Percentiles rank a stretch among this genome's conserved stretches.
Evolutionary conservation across 2,888 invertebrate species (phyloP).

Genomic region (Troglohyphantes excavatus): DNA sequence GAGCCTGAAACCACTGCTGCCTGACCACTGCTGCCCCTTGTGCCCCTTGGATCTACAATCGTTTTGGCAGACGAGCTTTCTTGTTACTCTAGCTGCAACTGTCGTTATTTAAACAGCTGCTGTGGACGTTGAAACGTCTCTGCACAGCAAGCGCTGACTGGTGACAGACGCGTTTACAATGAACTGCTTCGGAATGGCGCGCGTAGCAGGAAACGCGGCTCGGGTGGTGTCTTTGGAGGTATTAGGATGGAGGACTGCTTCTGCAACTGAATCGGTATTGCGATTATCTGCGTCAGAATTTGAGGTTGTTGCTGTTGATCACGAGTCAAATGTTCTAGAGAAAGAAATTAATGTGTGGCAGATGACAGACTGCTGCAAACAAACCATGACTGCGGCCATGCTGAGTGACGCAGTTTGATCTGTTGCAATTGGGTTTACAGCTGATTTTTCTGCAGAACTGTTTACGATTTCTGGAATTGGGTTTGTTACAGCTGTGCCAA

Average conservation of each 20-base stretch:
- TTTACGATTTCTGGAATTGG: slow-evolving; percentile 50
- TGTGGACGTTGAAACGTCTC: slow-evolving; percentile 64
- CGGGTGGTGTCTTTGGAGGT: slow-evolving; percentile 53
- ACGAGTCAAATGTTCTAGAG: slow-evolving; percentile 28
- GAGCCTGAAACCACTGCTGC: slow-evolving; percentile 79
- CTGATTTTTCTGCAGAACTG: slow-evolving; percentile 59
- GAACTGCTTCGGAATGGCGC: slow-evolving; percentile 70
- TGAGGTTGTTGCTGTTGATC: slow-evolving; percentile 45
- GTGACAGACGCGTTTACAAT: background rate
- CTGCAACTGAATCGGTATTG: slow-evolving; percentile 66
- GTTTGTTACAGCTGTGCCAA: slow-evolving; percentile 41
- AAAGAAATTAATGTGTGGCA: slow-evolving; percentile 46
- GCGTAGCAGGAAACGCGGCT: slow-evolving; percentile 77
- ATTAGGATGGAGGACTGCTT: slow-evolving; percentile 31
- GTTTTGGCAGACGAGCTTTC: too few species aligned
- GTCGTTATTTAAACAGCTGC: slow-evolving; percentile 67
- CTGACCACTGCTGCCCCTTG: too few species aligned
- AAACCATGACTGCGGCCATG: slow-evolving; percentile 57
- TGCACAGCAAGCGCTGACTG: slow-evolving; percentile 73
- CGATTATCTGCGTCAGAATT: slow-evolving; percentile 55
- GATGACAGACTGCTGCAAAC: slow-evolving; percentile 38
- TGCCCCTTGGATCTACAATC: too few species aligned
- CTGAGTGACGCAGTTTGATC: slow-evolving; percentile 62
- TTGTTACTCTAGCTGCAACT: slow-evolving; percentile 67
- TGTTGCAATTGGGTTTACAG: slow-evolving; percentile 62